Evolutionary conservation across 2,888 invertebrate species (phyloP).

Genomic region (Rotaria magnacalcarata): DNA sequence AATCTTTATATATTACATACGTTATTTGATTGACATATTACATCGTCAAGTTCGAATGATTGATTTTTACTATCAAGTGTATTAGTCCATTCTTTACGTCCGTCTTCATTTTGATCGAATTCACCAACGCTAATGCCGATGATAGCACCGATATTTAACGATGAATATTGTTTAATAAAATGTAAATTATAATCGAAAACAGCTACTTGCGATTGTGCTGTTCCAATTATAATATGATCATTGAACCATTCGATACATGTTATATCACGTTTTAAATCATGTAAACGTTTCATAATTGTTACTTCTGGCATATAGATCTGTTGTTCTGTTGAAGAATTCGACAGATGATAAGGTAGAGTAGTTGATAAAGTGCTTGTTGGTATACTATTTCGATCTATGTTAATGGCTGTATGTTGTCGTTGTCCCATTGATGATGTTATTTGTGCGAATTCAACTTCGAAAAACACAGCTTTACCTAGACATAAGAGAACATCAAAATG

Average conservation of each 20-base stretch:
- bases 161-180: conserved; percentile 33
- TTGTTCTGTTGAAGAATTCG: background rate
- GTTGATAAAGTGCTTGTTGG: background rate
- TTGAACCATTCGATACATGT: background rate
- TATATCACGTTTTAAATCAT: conserved; percentile 26
- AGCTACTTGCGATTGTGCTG: background rate
- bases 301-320: background rate
- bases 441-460: background rate
- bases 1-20: background rate
- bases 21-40: conserved; percentile 2
- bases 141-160: conserved; percentile 1
- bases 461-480: background rate
- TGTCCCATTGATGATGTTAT: background rate
- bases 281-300: conserved; percentile 11
- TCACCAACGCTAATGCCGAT: background rate
- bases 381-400: background rate
- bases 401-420: background rate
- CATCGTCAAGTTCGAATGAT: background rate
- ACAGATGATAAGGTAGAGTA: too few relatives aligned
- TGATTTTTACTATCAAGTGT: background rate
- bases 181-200: conserved; percentile 15
- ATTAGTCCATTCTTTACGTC: background rate
- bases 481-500: background rate
- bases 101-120: background rate
- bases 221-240: conserved; percentile 22